A percentile compares a stretch with the other conserved stretches of the same genome.
Conservation (phyloP, 64 coral and sea anemone genomes). For the Stylophora pistillata region DNA sequence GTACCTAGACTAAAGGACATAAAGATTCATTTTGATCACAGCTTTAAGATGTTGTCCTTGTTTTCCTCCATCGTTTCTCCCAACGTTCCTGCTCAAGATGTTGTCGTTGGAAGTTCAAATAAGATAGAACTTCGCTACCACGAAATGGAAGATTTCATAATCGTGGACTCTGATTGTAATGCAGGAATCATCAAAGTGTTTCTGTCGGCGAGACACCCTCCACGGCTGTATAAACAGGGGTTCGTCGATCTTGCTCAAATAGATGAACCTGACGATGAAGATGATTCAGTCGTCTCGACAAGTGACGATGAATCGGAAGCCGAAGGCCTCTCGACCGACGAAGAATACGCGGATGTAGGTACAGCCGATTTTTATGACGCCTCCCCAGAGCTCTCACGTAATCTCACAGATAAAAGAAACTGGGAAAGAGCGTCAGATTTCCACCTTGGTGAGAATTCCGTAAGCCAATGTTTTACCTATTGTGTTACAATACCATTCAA, state of each 20-base stretch:
- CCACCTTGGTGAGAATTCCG: neutral
- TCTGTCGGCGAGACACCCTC: slow-evolving; percentile 27
- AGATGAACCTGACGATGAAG: neutral
- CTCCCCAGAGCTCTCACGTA: neutral
- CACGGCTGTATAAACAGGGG: slow-evolving; percentile 12
- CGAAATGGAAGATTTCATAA: slow-evolving; percentile 58
- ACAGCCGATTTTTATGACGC: neutral
- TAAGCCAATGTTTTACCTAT: slow-evolving; percentile 69
- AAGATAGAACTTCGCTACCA: slow-evolving; percentile 84
- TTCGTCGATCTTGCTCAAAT: neutral
- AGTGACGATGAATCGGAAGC: neutral
- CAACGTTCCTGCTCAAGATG: too few species aligned
- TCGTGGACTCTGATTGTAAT: slow-evolving; percentile 30
- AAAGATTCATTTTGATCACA: slow-evolving; percentile 86
- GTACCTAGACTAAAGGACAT: neutral
- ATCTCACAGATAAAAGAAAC: neutral
- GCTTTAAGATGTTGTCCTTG: slow-evolving; percentile 65
- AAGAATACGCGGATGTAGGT: slow-evolving; percentile 35
- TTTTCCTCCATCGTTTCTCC: neutral
- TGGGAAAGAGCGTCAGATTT: slow-evolving; percentile 68
- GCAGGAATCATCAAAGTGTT: slow-evolving; percentile 6
- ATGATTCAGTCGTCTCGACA: neutral
- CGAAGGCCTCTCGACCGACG: slow-evolving; percentile 35
- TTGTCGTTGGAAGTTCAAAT: slow-evolving; percentile 2
- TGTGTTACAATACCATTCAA: slow-evolving; percentile 22